These are phyloP conservation scores for Musca domestica DNA, from an alignment of 1,140 invertebrate species.

Conservation along the genomic window DNA sequence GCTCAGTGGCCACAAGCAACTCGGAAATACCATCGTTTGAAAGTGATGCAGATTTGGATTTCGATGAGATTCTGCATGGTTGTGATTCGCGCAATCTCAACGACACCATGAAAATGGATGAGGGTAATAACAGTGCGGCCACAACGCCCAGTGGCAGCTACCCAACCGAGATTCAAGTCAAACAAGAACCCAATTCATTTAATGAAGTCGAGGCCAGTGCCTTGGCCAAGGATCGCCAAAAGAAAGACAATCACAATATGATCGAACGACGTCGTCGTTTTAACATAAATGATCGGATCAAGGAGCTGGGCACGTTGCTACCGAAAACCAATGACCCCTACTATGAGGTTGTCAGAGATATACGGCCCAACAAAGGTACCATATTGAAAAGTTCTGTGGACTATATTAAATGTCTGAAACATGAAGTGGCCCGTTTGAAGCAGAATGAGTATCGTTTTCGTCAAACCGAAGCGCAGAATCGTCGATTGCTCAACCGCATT, in stretches of 20 bases:
- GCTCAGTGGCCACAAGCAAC: constrained; percentile 71
- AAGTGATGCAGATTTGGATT: constrained; percentile 71
- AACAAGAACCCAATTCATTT: constrained; percentile 64
- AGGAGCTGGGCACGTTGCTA: constrained; percentile 90
- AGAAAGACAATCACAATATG: constrained; percentile 99
- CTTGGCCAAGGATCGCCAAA: constrained; percentile 88
- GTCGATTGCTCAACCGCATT: constrained; percentile 75
- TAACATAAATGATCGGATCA: constrained; percentile 98
- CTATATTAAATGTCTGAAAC: constrained; percentile 88
- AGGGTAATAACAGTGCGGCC: background rate
- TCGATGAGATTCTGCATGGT: constrained; percentile 74
- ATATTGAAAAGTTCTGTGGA: constrained; percentile 97
- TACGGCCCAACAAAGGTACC: constrained; percentile 91
- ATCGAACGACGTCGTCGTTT: constrained; percentile 94
- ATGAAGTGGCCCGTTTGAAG: constrained; percentile 78
- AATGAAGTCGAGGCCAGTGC: constrained; percentile 74
- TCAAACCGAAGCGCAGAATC: constrained; percentile 80
- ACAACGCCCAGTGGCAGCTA: constrained; percentile 29
- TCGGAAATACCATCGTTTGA: constrained; percentile 63
- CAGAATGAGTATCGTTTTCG: constrained; percentile 74
- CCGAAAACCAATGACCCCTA: constrained; percentile 90
- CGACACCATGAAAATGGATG: constrained; percentile 48
- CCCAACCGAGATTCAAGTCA: constrained; percentile 60
- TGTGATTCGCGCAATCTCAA: constrained; percentile 61
- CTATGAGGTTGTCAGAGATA: constrained; percentile 83